These are phyloP conservation scores for Cephus sareptanus DNA, from an alignment of 2,888 invertebrate genomes.

Conservation along the genomic window DNA sequence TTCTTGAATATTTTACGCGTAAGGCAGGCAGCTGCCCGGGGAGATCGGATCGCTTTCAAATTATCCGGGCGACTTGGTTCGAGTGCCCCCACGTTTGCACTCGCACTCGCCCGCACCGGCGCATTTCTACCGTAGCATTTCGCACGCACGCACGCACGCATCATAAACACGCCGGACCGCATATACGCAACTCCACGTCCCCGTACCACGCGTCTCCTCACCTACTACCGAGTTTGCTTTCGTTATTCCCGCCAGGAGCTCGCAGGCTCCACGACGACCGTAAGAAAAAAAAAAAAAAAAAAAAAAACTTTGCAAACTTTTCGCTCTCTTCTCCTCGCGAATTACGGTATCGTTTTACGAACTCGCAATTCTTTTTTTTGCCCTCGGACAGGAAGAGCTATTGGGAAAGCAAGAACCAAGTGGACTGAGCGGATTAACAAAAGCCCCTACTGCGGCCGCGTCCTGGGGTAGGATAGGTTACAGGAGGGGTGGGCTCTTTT, in stretches of 20 bases:
- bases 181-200: neutral
- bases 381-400: neutral
- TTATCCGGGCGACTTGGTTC: constrained; percentile 63
- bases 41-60: constrained; percentile 65
- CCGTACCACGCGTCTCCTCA: neutral
- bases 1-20: constrained; percentile 64
- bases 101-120: constrained; percentile 22
- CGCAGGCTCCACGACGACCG: neutral
- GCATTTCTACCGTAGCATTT: neutral
- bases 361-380: neutral
- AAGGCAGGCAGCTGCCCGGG: constrained; percentile 62
- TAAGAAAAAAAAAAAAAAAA: neutral
- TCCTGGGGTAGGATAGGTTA: neutral
- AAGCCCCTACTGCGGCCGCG: neutral
- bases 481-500: neutral
- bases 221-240: neutral
- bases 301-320: neutral
- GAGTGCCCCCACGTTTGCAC: constrained; percentile 42
- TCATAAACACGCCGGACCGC: neutral
- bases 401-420: neutral
- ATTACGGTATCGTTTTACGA: neutral
- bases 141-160: constrained; percentile 6
- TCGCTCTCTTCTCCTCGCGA: neutral
- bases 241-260: neutral
- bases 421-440: neutral